Conservation (phyloP, 2,888 invertebrate genomes). For the Oxyteleia sp. region DNA sequence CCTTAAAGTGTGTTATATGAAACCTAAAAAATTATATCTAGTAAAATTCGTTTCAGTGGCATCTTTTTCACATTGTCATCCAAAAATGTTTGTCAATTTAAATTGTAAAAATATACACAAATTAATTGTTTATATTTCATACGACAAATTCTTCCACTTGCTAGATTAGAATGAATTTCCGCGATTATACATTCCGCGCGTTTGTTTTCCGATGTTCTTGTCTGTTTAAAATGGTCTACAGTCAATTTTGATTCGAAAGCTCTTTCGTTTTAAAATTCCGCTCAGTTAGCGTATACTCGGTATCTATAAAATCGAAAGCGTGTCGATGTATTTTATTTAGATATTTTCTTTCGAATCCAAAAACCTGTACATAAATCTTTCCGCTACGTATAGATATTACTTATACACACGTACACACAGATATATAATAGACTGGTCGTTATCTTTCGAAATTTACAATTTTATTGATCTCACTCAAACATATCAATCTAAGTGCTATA, state of each 20-base stretch:
- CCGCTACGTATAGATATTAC: constrained; percentile 28
- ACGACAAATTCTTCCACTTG: constrained; percentile 43
- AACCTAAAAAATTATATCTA: too few species aligned
- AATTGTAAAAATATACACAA: too few species aligned
- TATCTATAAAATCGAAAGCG: too few species aligned
- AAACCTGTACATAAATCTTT: constrained; percentile 54
- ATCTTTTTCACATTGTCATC: too few species aligned
- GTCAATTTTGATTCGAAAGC: constrained; percentile 24
- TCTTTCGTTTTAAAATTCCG: constrained; percentile 28
- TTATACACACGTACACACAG: constrained; percentile 23
- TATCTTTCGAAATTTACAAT: constrained; percentile 30
- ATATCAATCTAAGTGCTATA: too few species aligned
- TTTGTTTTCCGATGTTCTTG: constrained; percentile 4
- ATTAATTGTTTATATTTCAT: constrained; percentile 35
- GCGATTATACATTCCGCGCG: constrained; percentile 34
- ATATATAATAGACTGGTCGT: too few species aligned
- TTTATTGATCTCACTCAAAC: too few species aligned
- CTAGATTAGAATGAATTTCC: constrained; percentile 22
- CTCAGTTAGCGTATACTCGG: too few species aligned
- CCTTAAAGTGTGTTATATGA: too few species aligned
- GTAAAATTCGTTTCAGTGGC: too few species aligned
- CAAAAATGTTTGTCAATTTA: too few species aligned
- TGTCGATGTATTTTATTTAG: constrained; percentile 28
- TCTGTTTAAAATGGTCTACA: constrained; percentile 18
- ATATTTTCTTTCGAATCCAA: too few species aligned